These are phyloP conservation scores for Muscicapa striata DNA, from an alignment of 2,797 vertebrate genomes.

Conservation along the genomic window DNA sequence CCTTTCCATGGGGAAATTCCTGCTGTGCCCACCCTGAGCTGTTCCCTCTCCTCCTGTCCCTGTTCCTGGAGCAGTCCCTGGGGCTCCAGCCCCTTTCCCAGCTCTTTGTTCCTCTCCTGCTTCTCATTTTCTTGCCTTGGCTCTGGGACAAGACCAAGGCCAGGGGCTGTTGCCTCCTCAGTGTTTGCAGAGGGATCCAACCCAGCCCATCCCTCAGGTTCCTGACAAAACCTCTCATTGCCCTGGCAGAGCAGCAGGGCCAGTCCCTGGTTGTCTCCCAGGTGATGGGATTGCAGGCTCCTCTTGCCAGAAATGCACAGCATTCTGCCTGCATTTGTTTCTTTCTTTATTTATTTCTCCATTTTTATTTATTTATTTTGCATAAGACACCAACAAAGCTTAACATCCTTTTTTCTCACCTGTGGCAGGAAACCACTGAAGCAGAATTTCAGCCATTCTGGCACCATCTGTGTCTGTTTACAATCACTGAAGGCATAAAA, in stretches of 20 bases:
- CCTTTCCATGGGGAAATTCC: no score
- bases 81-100: neutral
- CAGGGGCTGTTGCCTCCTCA: neutral
- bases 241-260: neutral
- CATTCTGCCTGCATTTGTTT: neutral
- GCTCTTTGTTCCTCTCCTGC: neutral
- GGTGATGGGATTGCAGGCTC: conserved; percentile 22
- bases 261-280: conserved; percentile 40
- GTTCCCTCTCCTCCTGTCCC: no score
- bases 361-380: neutral
- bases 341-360: neutral
- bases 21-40: no score
- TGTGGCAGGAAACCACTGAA: neutral
- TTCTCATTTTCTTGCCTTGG: neutral
- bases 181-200: neutral
- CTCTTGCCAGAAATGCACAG: conserved; percentile 6
- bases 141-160: neutral
- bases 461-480: neutral
- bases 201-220: neutral
- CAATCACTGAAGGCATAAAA: neutral
- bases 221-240: neutral
- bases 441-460: neutral
- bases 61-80: no score
- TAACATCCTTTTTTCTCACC: neutral
- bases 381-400: neutral